Evolutionary conservation across 2,888 invertebrate genomes (phyloP), one percentile per base, ranked within the genome.

Genomic region (Caenorhabditis auriculariae): DNA sequence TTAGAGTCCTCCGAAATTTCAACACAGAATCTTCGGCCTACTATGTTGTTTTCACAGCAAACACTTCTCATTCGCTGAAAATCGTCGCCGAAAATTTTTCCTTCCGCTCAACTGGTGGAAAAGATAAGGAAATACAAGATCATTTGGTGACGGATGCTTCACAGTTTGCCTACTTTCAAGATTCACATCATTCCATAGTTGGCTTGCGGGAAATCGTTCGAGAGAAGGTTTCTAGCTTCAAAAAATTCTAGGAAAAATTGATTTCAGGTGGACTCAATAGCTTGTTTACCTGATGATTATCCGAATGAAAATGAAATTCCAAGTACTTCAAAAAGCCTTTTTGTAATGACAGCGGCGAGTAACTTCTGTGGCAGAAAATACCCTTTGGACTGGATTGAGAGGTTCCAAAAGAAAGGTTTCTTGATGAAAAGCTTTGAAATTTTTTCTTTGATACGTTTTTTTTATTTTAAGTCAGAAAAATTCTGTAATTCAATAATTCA

Each of bases 281-380:
- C 29, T 17, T 66, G 69, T 51, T 42, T 69, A 2, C n/a, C 37
- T 37, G 48, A 51, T 17, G 44, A 47, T 7, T 38, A 49, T 6
- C n/a, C 42, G n/a, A 21, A 43, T 1, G 32, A 45, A 9, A 9
- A 49, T 17, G 17, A 53, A 4, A 52, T 58, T 19, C 55, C 63
- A 1, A 15, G 28, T 32, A 51, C 56, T 2, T 17, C n/a, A 0
- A 37, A 54, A 17, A 61, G 64, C 43, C 85, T 96, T 37, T 87
- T 95, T 76, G 90, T 87, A 0, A 91, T 89, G 82, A 90, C 95
- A 0, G 94, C 92, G 0, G 91, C 93, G 82, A 93, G 91, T 80
- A 96, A 96, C 83, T 96, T 93, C 82, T 91, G 90, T 77, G 96
- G 96, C 0, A 87, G 86, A 50, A 94, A 94, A 82, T 91, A 91